phyloP scores from a whole-genome alignment of 2,113 vertebrate species.

The Dryoscopus gambensis region DNA sequence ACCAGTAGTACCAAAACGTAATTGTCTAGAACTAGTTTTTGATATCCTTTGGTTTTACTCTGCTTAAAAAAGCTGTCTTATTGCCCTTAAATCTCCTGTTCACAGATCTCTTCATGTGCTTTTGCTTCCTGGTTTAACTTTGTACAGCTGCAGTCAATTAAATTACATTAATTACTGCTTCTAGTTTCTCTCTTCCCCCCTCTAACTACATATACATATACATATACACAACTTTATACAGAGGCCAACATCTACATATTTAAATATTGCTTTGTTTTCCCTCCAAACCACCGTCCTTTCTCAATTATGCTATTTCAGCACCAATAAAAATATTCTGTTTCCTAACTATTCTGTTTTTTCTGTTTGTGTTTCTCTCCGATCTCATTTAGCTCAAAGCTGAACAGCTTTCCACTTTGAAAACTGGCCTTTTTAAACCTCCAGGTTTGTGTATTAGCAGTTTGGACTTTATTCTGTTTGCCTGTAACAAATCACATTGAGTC shows the following conservation, averaged over 20 bases:
- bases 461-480: constrained; percentile 66
- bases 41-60: not conserved
- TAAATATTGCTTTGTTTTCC: not conserved
- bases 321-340: not conserved
- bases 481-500: constrained; percentile 35
- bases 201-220: not conserved
- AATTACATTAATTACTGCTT: not conserved
- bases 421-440: constrained; percentile 14
- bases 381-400: constrained; percentile 2
- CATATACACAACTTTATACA: not conserved
- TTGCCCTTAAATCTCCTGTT: not conserved
- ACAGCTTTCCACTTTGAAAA: not conserved
- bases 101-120: not conserved
- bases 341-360: not conserved
- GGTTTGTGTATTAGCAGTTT: constrained; percentile 1
- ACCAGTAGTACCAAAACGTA: not conserved
- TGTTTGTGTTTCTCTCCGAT: not conserved
- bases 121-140: not conserved
- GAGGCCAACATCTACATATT: not conserved
- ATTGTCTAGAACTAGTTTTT: not conserved
- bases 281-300: not conserved
- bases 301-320: not conserved
- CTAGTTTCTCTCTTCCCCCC: not conserved
- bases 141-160: not conserved
- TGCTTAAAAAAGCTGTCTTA: not conserved